Evolutionary conservation across 2,797 vertebrate genomes (phyloP), one percentile per base, ranked within the genome.

Genomic region (Sylvia borin): DNA sequence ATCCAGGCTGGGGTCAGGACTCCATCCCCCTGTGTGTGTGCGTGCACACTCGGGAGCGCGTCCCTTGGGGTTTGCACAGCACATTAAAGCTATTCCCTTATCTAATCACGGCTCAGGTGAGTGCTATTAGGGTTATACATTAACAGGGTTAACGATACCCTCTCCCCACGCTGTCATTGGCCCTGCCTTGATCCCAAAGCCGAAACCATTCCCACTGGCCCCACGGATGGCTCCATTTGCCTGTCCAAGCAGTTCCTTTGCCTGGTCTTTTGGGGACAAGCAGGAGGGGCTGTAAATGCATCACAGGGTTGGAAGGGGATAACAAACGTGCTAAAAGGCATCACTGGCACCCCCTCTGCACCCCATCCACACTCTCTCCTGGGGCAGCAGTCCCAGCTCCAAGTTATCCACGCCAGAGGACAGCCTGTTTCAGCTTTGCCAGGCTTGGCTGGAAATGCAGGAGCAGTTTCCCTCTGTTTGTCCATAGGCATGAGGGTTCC

Each of bases 31-130:
- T 26, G 60, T 34, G 68, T 14, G 3, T 83, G 82, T 86, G 82
- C 6, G 0, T 60, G 75, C 55, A 85, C 68, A 11, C 85, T 90
- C 31, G 6, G 88, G 50, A 95, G 91, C 11, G 88, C 3, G 50
- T 95, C 95, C 94, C 86, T 77, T 34, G 82, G 95, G 93, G 72
- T 95, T 85, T 87, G 91, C 84, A 93, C 57, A 97, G 96, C 96
- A 92, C 94, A 95, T 96, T 97, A 96, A 97, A 97, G 94, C 95
- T 87, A 95, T 93, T 97, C 94, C 85, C 95, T 97, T 97, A 97
- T 97, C 97, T 97, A 94, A 96, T 91, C 91, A 1, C 4, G 11
- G 50, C 94, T 97, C 93, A 97, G 95, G 97, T 97, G 97, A 97
- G 95, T 75, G 88, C 91, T 97, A 96, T 97, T 97, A 97, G 95